Evolutionary conservation across 2,797 vertebrate species (phyloP).

Genomic region (Otolemur crassicaudatus): DNA sequence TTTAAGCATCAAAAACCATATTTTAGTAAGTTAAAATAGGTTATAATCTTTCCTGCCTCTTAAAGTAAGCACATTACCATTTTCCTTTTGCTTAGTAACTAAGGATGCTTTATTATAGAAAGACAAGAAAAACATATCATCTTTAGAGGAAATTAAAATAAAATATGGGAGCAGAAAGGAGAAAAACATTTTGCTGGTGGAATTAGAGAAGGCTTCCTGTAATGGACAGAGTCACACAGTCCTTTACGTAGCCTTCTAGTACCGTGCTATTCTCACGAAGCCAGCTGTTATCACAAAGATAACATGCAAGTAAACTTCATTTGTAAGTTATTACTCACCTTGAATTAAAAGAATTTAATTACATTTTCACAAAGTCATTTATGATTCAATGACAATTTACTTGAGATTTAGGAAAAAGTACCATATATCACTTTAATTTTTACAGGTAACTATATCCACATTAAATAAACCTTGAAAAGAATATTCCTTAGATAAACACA

Average conservation of each 20-base stretch:
- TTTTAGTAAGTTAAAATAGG: constrained; percentile 20
- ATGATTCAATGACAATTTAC: neutral
- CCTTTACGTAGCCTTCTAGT: neutral
- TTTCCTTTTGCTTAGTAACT: constrained; percentile 45
- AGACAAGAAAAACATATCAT: constrained; percentile 17
- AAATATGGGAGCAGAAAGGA: neutral
- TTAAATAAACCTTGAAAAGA: neutral
- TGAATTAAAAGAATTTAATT: neutral
- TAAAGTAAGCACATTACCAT: constrained; percentile 24
- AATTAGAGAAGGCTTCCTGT: neutral
- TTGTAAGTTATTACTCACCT: neutral
- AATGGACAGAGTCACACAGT: neutral
- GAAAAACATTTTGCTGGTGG: neutral
- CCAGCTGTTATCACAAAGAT: neutral
- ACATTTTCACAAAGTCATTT: neutral
- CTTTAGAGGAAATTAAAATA: constrained; percentile 1
- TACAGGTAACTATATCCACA: neutral
- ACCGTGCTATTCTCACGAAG: neutral
- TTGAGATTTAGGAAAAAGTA: neutral
- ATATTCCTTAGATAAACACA: neutral
- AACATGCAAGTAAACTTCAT: neutral
- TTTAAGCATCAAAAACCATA: constrained; percentile 10
- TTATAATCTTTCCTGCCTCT: neutral
- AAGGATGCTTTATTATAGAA: neutral
- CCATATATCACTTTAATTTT: neutral